These are phyloP conservation scores for Prietella phreatophila DNA, from an alignment of 2,113 vertebrate species.

Conservation along the genomic window DNA sequence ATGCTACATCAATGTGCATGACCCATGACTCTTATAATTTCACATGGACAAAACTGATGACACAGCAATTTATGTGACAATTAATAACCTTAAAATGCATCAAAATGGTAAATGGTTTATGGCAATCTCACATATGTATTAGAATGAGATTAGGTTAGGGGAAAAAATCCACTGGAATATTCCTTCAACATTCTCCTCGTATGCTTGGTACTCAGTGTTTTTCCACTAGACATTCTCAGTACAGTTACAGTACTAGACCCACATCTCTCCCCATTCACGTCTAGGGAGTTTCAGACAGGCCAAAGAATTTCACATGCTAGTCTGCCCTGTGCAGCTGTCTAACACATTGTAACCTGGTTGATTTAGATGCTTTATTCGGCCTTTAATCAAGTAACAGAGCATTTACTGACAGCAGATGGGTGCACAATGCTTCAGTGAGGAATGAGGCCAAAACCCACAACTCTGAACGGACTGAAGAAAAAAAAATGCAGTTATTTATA, in stretches of 20 bases:
- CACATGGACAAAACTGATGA: neutral
- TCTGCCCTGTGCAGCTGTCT: slow-evolving; percentile 37
- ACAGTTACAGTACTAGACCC: slow-evolving; percentile 18
- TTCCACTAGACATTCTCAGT: neutral
- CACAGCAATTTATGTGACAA: neutral
- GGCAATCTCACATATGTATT: neutral
- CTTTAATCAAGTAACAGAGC: slow-evolving; percentile 46
- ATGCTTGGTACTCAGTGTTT: neutral
- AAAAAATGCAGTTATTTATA: neutral
- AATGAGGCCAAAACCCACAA: neutral
- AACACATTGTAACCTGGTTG: slow-evolving; percentile 41
- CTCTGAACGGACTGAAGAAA: neutral
- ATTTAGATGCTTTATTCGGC: slow-evolving; percentile 44
- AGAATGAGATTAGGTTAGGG: neutral
- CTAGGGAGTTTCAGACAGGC: slow-evolving; percentile 3
- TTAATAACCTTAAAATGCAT: neutral
- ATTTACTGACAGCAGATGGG: slow-evolving; percentile 36
- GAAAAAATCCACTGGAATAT: neutral
- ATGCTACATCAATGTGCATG: neutral
- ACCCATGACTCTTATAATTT: neutral
- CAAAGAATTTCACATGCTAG: slow-evolving; percentile 19
- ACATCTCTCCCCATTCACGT: slow-evolving; percentile 15
- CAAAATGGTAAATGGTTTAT: neutral
- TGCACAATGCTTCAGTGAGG: neutral
- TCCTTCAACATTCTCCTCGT: neutral